phyloP scores from a whole-genome alignment of 2,888 invertebrate genomes.

The Caenorhabditis drosophilae region DNA sequence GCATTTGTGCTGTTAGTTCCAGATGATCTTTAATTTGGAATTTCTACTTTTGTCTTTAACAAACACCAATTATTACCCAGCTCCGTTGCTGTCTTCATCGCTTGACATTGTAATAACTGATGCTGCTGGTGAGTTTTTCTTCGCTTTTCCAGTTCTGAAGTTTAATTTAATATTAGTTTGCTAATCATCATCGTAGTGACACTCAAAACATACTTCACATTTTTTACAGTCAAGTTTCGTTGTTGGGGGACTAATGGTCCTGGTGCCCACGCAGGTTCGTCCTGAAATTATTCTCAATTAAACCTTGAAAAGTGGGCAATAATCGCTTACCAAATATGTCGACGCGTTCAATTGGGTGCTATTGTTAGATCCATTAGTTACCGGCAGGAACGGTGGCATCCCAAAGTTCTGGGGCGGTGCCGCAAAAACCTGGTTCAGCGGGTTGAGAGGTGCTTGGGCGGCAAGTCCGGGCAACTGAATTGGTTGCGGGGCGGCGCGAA shows the following conservation, averaged over 20 bases:
- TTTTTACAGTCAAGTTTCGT: background rate
- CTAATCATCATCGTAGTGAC: background rate
- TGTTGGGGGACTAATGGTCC: conserved; percentile 14
- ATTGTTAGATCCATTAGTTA: conserved; percentile 11
- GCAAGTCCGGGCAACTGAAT: conserved; percentile 3
- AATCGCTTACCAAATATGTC: conserved; percentile 3
- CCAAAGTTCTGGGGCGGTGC: conserved; percentile 11
- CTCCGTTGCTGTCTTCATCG: conserved; percentile 35
- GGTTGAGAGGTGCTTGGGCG: conserved; percentile 2
- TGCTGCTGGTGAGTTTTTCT: conserved; percentile 26
- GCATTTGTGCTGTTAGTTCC: conserved; percentile 15
- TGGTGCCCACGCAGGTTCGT: conserved; percentile 8
- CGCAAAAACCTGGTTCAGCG: conserved; percentile 23
- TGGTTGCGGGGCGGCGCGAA: conserved; percentile 11
- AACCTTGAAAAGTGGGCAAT: background rate
- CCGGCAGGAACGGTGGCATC: conserved; percentile 19
- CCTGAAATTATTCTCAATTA: background rate
- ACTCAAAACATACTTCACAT: background rate
- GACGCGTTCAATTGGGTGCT: conserved; percentile 1
- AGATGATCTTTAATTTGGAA: background rate
- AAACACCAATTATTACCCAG: conserved; percentile 10
- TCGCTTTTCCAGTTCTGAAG: background rate
- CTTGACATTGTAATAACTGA: conserved; percentile 29
- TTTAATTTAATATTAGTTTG: background rate
- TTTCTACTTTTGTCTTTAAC: too few species aligned